A percentile compares a stretch with the other conserved stretches of the same genome.
These are phyloP conservation scores for Thamnophis elegans DNA, from an alignment of 2,797 vertebrate species.

Conservation along the genomic window DNA sequence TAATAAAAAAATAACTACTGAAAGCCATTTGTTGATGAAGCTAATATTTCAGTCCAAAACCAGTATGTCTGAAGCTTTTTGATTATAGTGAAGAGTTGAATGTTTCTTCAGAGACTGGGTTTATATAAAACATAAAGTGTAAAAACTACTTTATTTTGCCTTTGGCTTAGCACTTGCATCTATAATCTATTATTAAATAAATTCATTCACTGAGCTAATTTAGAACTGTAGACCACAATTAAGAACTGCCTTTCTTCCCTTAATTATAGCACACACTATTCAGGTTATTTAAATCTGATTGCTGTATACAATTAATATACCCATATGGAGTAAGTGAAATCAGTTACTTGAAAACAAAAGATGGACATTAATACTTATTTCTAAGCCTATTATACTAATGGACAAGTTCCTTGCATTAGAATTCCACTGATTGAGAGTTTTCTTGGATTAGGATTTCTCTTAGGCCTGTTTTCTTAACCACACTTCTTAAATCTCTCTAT, in stretches of 20 bases:
- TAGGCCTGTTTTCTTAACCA: not conserved
- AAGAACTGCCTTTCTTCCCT: not conserved
- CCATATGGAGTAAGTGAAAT: not conserved
- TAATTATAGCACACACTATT: not conserved
- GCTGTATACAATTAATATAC: not conserved
- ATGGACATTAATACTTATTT: not conserved
- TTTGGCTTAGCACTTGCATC: not conserved
- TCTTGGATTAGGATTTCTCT: not conserved
- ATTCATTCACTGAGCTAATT: not conserved
- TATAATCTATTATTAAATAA: not conserved
- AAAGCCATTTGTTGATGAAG: not conserved
- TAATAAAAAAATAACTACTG: not conserved
- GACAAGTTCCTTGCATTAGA: not conserved
- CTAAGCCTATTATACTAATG: not conserved
- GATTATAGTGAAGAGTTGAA: not conserved
- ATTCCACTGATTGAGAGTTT: not conserved
- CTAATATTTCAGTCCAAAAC: not conserved
- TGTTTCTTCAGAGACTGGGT: not conserved
- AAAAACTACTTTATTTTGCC: not conserved
- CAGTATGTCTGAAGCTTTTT: not conserved
- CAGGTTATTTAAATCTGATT: not conserved
- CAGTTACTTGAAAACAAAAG: not conserved
- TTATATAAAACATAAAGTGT: not conserved
- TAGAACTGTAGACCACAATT: not conserved
- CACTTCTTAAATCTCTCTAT: not conserved